Evolutionary conservation across 2,113 vertebrate genomes (phyloP), one percentile per base, ranked within the genome.

Genomic region (Tachycineta bicolor): DNA sequence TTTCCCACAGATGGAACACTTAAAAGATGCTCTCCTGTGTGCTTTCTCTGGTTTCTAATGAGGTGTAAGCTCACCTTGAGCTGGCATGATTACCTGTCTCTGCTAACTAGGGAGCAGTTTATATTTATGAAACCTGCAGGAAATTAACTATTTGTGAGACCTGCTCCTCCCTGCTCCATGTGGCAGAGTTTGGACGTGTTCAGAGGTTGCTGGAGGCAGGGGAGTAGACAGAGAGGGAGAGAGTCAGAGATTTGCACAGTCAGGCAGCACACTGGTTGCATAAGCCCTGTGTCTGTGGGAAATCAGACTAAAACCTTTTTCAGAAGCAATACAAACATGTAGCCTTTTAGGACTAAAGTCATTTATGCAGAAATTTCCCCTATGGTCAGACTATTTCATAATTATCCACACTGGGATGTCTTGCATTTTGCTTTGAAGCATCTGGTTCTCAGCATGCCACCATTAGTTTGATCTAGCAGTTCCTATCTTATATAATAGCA

Each of bases 311-410:
- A 95, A 94, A 95, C 79, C 92, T 93, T 95, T 89, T 89, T 90
- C 90, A 93, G 85, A 88, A 86, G 93, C 86, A 90, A 83, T 93
- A 93, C 91, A 97, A 96, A 96, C 85, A 94, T 47, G 68, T 59
- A 92, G 83, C 43, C 56, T 93, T 96, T 94, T 94, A 94, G 88
- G 71, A 75, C 90, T 88, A 81, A 86, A 96, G 92, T 81, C 69
- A 16, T 93, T 93, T 95, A 89, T 90, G 92, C 92, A 93, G 96
- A 96, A 96, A 93, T 94, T 95, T 93, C 85, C 90, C 93, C 93
- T 74, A 64, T 96, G 88, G 92, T 95, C 85, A 96, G 90, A 62
- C 68, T 95, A 77, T 95, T 95, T 93, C 87, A 67, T 93, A 96
- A 96, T 94, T 95, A 91, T 47, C 85, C 94, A 86, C 82, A 65